Conservation (phyloP, 2,113 vertebrate genomes). For the Psilopsiagon aymara region DNA sequence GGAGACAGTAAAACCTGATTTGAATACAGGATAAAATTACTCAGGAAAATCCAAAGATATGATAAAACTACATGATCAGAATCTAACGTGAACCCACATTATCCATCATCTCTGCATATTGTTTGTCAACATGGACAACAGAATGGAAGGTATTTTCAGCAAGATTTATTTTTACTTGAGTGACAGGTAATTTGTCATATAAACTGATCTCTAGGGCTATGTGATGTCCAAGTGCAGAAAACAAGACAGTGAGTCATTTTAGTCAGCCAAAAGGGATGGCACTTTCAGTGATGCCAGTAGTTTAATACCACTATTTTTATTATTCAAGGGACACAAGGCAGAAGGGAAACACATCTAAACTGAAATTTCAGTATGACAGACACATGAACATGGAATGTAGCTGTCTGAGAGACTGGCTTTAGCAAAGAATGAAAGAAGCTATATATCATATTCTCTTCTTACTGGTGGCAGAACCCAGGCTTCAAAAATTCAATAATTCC, state of each 20-base stretch:
- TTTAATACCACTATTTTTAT: neutral
- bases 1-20: neutral
- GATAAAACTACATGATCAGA: neutral
- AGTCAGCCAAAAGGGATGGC: neutral
- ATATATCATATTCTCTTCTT: neutral
- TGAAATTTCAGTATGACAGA: neutral
- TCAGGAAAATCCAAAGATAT: neutral
- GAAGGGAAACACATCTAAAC: neutral
- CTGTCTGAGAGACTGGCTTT: neutral
- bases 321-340: neutral
- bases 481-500: neutral
- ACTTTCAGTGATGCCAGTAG: neutral
- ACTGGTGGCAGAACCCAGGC: neutral
- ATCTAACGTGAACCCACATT: neutral
- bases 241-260: neutral
- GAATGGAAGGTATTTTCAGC: neutral
- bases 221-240: neutral
- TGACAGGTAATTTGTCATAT: conserved; percentile 12
- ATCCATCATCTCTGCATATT: neutral
- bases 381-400: neutral
- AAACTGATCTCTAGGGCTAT: conserved; percentile 16
- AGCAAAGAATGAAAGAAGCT: neutral
- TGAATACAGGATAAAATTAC: neutral
- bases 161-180: conserved; percentile 34
- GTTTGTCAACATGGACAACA: conserved; percentile 20